Evolutionary conservation across 2,888 invertebrate genomes (phyloP).

Genomic region (Linnaemya tessellans): DNA sequence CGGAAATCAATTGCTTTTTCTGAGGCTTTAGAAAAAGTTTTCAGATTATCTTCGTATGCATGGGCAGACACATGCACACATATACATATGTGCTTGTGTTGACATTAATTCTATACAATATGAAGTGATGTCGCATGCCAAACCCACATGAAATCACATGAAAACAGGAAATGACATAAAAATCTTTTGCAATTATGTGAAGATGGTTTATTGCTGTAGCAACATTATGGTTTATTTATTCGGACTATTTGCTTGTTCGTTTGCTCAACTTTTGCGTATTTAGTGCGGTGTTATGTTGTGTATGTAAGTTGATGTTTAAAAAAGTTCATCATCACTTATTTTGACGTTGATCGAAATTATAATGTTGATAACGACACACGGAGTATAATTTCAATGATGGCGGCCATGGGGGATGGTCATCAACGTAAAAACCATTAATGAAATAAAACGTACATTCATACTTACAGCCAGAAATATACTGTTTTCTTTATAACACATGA

Average conservation of each 20-base stretch:
- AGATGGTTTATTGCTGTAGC: slow-evolving; percentile 66
- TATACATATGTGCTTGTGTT: background rate
- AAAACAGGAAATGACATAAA: slow-evolving; percentile 77
- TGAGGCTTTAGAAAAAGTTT: background rate
- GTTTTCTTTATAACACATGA: slow-evolving; percentile 28
- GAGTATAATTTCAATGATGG: slow-evolving; percentile 36
- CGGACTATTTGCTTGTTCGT: slow-evolving; percentile 39
- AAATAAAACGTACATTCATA: slow-evolving; percentile 1
- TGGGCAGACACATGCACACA: background rate
- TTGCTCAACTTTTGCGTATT: slow-evolving; percentile 26
- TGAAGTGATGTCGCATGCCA: slow-evolving; percentile 66
- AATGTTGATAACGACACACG: slow-evolving; percentile 33
- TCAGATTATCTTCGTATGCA: slow-evolving; percentile 5
- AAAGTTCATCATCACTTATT: slow-evolving; percentile 67
- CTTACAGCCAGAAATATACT: background rate
- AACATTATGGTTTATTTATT: slow-evolving; percentile 52
- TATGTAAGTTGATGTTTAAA: slow-evolving; percentile 57
- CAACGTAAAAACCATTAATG: slow-evolving; percentile 3
- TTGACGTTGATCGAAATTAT: slow-evolving; percentile 53
- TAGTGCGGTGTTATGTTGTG: slow-evolving; percentile 13
- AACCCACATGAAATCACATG: slow-evolving; percentile 75
- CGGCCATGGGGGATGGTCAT: slow-evolving; percentile 26
- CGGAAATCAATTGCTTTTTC: background rate
- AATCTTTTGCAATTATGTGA: slow-evolving; percentile 73
- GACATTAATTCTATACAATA: slow-evolving; percentile 25